Evolutionary conservation across 2,113 vertebrate species (phyloP), one percentile per base, ranked within the genome.

Genomic region (Gorsachius goisagi): DNA sequence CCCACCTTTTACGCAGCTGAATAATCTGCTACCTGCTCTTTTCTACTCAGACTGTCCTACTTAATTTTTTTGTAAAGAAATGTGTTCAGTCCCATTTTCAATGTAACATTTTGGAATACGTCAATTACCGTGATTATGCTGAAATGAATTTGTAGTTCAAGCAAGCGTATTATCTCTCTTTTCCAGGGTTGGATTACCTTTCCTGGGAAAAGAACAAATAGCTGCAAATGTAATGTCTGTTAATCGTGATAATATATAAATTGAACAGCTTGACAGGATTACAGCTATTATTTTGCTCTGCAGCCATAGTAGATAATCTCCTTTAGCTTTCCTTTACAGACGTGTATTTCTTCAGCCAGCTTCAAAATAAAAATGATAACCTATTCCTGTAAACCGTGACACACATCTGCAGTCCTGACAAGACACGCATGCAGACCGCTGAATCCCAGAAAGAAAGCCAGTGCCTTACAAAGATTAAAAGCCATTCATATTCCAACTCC

Each of bases 171-270:
- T 98, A 97, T 97, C 92, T 95, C 75, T 82, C 53, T 95, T 90
- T 93, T 80, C 66, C 94, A 98, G 93, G 59, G 22, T 21, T 88
- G 85, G 39, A 94, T 90, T 97, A 85, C 72, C 72, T 91, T 94
- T 96, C 77, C 74, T 91, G 85, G 88, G 79, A 75, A 95, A 96
- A 88, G 79, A 95, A 89, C 27, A 93, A 88, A 78, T 77, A 92
- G 63, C 78, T 97, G 71, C 45, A 87, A 80, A 94, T 91, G 85
- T 66, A 90, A 39, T 50, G 63, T 62, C 83, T 95, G 87, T 94
- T 97, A 95, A 92, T 93, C 87, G 37, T 64, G 91, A 81, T 95
- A 93, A 95, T 95, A 90, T 37, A 88, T 76, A 93, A 90, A 93
- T 85, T 85, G 18, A 95, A 92, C 50, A 82, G 44, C 59, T 91